Evolutionary conservation across 1,140 invertebrate genomes (phyloP), one percentile per base, ranked within the genome.

Genomic region (Colletes gigas): DNA sequence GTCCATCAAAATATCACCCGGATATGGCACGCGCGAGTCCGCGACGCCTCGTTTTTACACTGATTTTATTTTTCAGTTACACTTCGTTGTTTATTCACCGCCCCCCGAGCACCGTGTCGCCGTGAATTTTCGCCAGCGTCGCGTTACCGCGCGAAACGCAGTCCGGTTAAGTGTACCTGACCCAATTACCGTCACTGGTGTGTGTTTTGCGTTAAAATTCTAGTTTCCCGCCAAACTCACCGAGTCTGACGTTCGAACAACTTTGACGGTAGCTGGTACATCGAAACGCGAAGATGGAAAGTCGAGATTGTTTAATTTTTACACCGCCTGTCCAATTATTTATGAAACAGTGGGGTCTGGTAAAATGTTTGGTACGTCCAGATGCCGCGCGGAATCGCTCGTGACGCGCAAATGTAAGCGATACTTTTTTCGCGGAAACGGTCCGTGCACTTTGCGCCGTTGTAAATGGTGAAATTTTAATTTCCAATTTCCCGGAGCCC

Each of bases 11-110:
- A 81, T 62, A 82, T 69, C 68, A 71, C 77, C 50, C 71, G 81
- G 57, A 88, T 88, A 86, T 82, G 71, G 68, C 81, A 81, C 81
- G 70, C 78, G 44, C 57, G 57, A 14, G 50, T 19, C 52, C 50
- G 72, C 79, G 74, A 59, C 60, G 69, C 71, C 60, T 69, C 78
- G 73, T 73, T 85, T 80, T 82, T 84, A 70, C 82, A 75, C 79
- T 71, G 85, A 84, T 86, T 83, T 85, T 84, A 85, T 85, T 85
- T 85, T 85, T 85, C 84, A 85, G 84, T 85, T 85, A 84, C 84
- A 82, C 65, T 85, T 78, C 75, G 84, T 85, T 81, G 83, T 81
- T 84, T 85, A 85, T 85, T 85, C 78, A 85, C 41, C 50, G 50
- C 9, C 50, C 9, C 62, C n/a, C 62, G 71, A 6, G 12, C 12